A percentile compares a stretch with the other conserved stretches of the same genome.
Evolutionary conservation across 30 jellyfish, hydroid and myxozoan species (phyloP).

Genomic region (Sanderia malayensis): DNA sequence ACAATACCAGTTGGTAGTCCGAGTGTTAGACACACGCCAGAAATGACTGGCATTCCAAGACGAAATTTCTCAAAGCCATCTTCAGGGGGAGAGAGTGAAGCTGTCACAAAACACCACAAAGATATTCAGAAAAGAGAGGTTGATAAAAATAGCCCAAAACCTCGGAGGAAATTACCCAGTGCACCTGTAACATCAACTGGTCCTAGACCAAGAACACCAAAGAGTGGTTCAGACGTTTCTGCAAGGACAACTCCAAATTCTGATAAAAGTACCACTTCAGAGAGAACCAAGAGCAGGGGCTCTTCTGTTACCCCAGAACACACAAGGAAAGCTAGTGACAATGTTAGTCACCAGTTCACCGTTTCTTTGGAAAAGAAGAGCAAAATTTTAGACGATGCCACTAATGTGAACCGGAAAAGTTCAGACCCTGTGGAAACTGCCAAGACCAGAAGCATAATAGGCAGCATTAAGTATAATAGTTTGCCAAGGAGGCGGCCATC

Average conservation of each 20-base stretch:
- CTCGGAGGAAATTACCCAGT: constrained; percentile 42
- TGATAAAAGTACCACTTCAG: neutral
- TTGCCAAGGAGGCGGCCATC: constrained; percentile 54
- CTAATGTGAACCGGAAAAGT: constrained; percentile 5
- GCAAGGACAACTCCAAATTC: constrained; percentile 32
- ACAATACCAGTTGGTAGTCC: neutral
- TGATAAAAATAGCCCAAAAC: constrained; percentile 49
- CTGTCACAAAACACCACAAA: constrained; percentile 6
- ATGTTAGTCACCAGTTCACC: neutral
- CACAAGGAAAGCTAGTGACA: constrained; percentile 8
- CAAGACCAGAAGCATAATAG: constrained; percentile 34
- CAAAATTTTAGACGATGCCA: constrained; percentile 1
- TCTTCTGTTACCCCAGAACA: constrained; percentile 11
- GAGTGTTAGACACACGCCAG: constrained; percentile 2
- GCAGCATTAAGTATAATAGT: constrained; percentile 62
- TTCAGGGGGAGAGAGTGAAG: constrained; percentile 29
- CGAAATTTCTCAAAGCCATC: constrained; percentile 22
- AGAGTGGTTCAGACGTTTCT: constrained; percentile 26
- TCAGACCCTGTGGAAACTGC: constrained; percentile 21
- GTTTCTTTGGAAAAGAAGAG: neutral
- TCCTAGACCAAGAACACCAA: constrained; percentile 25
- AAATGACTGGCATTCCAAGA: constrained; percentile 40
- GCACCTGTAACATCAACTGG: constrained; percentile 43
- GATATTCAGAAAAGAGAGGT: constrained; percentile 17
- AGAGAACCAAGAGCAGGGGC: neutral